Evolutionary conservation across 2,888 invertebrate species (phyloP).

Genomic region (Corbicula japonica): DNA sequence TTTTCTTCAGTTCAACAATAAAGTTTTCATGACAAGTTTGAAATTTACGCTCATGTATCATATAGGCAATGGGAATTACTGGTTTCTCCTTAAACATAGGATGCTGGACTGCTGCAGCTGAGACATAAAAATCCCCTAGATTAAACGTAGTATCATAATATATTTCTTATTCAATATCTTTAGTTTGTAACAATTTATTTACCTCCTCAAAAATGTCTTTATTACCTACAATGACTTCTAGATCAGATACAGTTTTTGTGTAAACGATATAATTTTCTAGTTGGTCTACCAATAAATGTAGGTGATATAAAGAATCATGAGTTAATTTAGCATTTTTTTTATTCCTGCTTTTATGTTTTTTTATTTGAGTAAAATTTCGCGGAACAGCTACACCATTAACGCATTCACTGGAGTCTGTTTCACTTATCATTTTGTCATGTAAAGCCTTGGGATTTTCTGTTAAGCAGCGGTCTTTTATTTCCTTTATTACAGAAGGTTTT

Average conservation of each 20-base stretch:
- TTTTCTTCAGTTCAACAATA: conserved; percentile 23
- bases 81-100: conserved; percentile 45
- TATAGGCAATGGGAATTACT: conserved; percentile 42
- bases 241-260: conserved; percentile 4
- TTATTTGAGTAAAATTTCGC: background rate
- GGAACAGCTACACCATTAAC: background rate
- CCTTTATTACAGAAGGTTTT: conserved; percentile 12
- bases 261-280: background rate
- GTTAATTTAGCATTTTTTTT: background rate
- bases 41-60: conserved; percentile 53
- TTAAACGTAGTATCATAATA: conserved; percentile 24
- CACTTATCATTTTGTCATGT: background rate
- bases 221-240: conserved; percentile 3
- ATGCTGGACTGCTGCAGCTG: conserved; percentile 30
- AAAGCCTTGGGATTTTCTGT: conserved; percentile 5
- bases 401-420: background rate
- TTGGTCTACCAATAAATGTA: conserved; percentile 3
- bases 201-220: conserved; percentile 4
- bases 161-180: conserved; percentile 7
- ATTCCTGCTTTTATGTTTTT: background rate
- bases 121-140: conserved; percentile 24
- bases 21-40: conserved; percentile 48
- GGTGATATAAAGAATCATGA: background rate
- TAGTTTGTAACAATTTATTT: conserved; percentile 13
- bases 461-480: background rate